Base-by-base conservation (phyloP, 2,888 invertebrate genomes). In the Acronicta alni region DNA sequence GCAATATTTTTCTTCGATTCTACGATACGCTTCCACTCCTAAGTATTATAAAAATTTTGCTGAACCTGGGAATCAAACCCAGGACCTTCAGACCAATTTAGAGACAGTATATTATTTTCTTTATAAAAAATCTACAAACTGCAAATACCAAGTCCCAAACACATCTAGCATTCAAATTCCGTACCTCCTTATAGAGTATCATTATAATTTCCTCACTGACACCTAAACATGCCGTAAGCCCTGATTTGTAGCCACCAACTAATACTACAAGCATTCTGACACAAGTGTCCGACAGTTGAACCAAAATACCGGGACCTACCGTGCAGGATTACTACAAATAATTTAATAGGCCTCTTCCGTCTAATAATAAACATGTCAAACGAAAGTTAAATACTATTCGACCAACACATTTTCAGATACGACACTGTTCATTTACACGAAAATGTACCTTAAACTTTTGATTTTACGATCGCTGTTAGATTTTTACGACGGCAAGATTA, bases 361-460 rank as follows among this genome's bases (percentile, higher is more conserved):
- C 88, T 88, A 88, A 92, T 91, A 93, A 93, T 93, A 93, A 93
- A 92, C 91, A 92, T 92, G 93, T 92, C 93, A 90, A 83, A 79
- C 83, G 78, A 81, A 87, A 86, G 87, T 89, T 91, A 90, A 92
- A 91, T 89, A 92, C 87, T 79, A 80, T 79, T 80, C 78, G 61
- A 76, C 89, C 73, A 85, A 80, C 41, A 81, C 15, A 56, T 71
- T 66, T 79, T 63, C 83, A 66, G 37, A 37, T 35, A 35, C n/a
- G 17, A n/a, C 37, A 10, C 45, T 52, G 16, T 20, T 16, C 32
- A 66, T 53, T 39, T 47, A 68, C 39, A 55, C 68, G 42, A 83
- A 69, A 66, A 18, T 67, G 49, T 41, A 57, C 84, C 73, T 65
- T 88, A 84, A 67, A 16, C 10, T 53, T 53, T n/a, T 12, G 6